phyloP scores from a whole-genome alignment of 2,888 invertebrate species.

The Orchestes rusci region DNA sequence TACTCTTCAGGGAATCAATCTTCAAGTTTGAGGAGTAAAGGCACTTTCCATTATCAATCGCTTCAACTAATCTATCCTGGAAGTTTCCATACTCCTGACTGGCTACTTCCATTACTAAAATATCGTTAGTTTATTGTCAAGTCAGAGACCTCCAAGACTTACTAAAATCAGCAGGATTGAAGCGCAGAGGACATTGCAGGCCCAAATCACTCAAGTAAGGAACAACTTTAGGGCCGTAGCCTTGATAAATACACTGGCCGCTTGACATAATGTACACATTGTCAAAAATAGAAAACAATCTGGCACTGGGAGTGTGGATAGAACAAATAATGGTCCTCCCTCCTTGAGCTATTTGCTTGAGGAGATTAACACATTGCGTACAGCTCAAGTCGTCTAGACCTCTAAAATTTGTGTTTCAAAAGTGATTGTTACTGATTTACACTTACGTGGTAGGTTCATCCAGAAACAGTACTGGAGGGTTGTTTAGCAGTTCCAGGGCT shows the following conservation, averaged over 20 bases:
- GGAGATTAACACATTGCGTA: conserved; percentile 75
- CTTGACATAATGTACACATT: conserved; percentile 83
- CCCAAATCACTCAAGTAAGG: conserved; percentile 72
- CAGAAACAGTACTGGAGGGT: conserved; percentile 90
- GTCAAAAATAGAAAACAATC: conserved; percentile 84
- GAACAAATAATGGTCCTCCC: conserved; percentile 92
- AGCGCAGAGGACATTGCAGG: conserved; percentile 81
- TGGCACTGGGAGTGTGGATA: conserved; percentile 93
- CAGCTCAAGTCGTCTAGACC: conserved; percentile 89
- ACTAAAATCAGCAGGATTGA: conserved; percentile 97
- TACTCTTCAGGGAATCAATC: not conserved
- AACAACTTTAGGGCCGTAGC: conserved; percentile 68
- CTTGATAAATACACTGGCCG: conserved; percentile 88
- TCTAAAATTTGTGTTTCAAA: conserved; percentile 45
- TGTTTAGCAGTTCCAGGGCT: conserved; percentile 86
- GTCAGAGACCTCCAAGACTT: conserved; percentile 37
- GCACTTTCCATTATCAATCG: conserved; percentile 58
- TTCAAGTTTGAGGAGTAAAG: conserved; percentile 9
- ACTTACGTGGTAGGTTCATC: conserved; percentile 95
- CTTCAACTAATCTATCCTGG: conserved; percentile 60
- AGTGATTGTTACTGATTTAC: not conserved
- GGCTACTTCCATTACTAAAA: conserved; percentile 71
- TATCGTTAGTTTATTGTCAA: not conserved
- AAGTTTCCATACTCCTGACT: conserved; percentile 72
- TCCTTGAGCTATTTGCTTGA: conserved; percentile 76